A percentile compares a stretch with the other conserved stretches of the same genome.
phyloP scores from a whole-genome alignment of 2,888 invertebrate genomes.

The Tricholauxania praeusta region DNA sequence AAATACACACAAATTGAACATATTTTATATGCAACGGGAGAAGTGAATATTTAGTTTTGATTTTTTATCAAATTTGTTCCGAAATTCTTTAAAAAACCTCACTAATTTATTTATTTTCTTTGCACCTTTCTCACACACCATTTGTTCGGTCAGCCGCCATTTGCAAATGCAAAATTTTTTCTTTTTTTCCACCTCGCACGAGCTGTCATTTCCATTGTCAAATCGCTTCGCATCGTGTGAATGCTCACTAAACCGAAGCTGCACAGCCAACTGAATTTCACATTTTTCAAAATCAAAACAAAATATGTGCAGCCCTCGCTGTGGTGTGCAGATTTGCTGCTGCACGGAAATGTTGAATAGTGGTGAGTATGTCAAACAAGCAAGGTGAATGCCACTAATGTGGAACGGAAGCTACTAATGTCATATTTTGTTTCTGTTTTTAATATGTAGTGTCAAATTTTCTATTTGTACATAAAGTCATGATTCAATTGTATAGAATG shows the following conservation, averaged over 20 bases:
- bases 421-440: no score
- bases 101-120: not conserved
- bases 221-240: slow-evolving; percentile 22
- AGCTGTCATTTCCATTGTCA: slow-evolving; percentile 31
- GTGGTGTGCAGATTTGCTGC: slow-evolving; percentile 15
- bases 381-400: not conserved
- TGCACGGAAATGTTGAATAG: slow-evolving; percentile 12
- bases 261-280: slow-evolving; percentile 29
- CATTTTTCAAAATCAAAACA: slow-evolving; percentile 27
- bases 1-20: no score
- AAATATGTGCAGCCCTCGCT: slow-evolving; percentile 25
- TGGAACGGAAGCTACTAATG: not conserved
- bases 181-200: slow-evolving; percentile 28
- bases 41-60: not conserved
- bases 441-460: no score
- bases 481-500: no score
- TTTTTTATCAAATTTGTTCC: not conserved
- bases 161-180: slow-evolving; percentile 38
- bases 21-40: no score
- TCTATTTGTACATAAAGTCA: no score
- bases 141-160: slow-evolving; percentile 36
- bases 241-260: slow-evolving; percentile 17
- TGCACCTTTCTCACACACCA: slow-evolving; percentile 17
- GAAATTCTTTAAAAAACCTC: not conserved
- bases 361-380: not conserved